Percentiles rank a stretch among this genome's conserved stretches.
Evolutionary conservation across 2,888 invertebrate genomes (phyloP).

Genomic region (Dexiosoma caninum): DNA sequence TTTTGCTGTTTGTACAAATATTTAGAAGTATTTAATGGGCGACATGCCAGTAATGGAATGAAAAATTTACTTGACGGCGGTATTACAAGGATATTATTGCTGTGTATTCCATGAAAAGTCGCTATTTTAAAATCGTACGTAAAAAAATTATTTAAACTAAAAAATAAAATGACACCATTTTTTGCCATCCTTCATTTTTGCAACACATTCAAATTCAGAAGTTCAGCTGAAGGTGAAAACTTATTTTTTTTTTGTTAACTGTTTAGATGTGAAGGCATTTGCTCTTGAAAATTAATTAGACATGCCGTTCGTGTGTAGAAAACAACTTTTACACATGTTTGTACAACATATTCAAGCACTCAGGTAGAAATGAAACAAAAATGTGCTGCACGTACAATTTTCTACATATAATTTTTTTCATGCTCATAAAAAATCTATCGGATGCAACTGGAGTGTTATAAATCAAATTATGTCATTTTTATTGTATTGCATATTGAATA

Average conservation of each 20-base stretch:
- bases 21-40: background rate
- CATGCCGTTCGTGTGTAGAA: background rate
- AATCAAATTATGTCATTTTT: too few relatives aligned
- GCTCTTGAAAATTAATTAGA: background rate
- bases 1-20: background rate
- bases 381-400: background rate
- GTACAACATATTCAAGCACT: background rate
- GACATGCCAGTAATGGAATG: background rate
- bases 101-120: too few relatives aligned
- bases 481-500: too few relatives aligned
- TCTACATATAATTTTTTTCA: background rate
- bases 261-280: too few relatives aligned
- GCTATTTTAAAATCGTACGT: too few relatives aligned
- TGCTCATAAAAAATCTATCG: background rate
- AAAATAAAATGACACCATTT: too few relatives aligned
- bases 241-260: too few relatives aligned
- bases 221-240: too few relatives aligned
- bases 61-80: background rate
- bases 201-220: too few relatives aligned
- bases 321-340: background rate
- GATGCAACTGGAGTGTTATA: background rate
- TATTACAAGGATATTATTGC: background rate
- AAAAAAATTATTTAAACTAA: too few relatives aligned
- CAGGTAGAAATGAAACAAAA: background rate
- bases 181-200: too few relatives aligned